These are phyloP conservation scores for Caenorhabditis elegans DNA, from an alignment of 1,140 invertebrate genomes.

Conservation along the genomic window WBcel235 BX284604.4:5165501-5166000, in stretches of 20 bases:
- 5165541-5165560: slow-evolving; percentile 4
- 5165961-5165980: too few relatives aligned
- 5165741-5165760: not conserved
- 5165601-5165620: not conserved
- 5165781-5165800: not conserved
- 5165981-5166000: too few relatives aligned
- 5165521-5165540: slow-evolving; percentile 13
- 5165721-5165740: not conserved
- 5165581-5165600: not conserved
- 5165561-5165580: slow-evolving; percentile 2
- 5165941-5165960: too few relatives aligned
- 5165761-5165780: not conserved
- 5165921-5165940: too few relatives aligned
- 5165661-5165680: not conserved
- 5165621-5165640: not conserved
- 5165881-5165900: too few relatives aligned
- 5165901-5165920: too few relatives aligned
- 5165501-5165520: not conserved
- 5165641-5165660: not conserved
- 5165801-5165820: not conserved
- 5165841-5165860: too few relatives aligned
- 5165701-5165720: slow-evolving; percentile 21
- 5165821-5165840: not conserved
- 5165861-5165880: too few relatives aligned
- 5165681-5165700: not conserved